These are phyloP conservation scores for Oncorhynchus gorbuscha DNA, from an alignment of 2,113 vertebrate genomes.

Conservation along the genomic window DNA sequence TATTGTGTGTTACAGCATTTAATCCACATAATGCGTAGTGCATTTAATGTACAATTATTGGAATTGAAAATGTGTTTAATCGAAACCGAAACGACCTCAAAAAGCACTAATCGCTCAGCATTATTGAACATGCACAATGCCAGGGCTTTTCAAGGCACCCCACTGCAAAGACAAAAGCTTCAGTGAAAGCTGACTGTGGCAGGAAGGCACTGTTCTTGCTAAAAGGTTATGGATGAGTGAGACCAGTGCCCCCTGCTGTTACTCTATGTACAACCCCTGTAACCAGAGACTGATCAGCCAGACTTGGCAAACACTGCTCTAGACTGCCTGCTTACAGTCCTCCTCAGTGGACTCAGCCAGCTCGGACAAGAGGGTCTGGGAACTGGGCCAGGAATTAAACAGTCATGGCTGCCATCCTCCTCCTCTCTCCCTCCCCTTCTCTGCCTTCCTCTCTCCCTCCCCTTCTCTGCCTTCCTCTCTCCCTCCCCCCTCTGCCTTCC, in stretches of 20 bases:
- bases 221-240: constrained; percentile 15
- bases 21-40: too few relatives aligned
- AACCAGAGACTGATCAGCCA: neutral
- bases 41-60: too few relatives aligned
- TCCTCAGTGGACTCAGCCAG: too few relatives aligned
- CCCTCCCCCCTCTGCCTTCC: neutral
- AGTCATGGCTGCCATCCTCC: neutral
- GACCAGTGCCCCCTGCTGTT: constrained; percentile 56
- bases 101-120: too few relatives aligned
- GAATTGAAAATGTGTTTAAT: too few relatives aligned
- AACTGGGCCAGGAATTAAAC: constrained; percentile 45
- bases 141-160: neutral
- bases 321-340: too few relatives aligned
- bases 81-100: too few relatives aligned
- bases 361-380: neutral
- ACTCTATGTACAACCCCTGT: constrained; percentile 1
- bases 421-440: too few relatives aligned
- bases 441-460: neutral
- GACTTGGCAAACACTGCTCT: neutral
- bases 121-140: neutral
- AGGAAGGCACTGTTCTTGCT: too few relatives aligned
- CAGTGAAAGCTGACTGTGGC: too few relatives aligned
- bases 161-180: constrained; percentile 34
- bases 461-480: too few relatives aligned
- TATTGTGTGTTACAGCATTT: too few relatives aligned